Evolutionary conservation across 2,113 vertebrate species (phyloP), one percentile per base, ranked within the genome.

Genomic region (Pampusana beccarii): DNA sequence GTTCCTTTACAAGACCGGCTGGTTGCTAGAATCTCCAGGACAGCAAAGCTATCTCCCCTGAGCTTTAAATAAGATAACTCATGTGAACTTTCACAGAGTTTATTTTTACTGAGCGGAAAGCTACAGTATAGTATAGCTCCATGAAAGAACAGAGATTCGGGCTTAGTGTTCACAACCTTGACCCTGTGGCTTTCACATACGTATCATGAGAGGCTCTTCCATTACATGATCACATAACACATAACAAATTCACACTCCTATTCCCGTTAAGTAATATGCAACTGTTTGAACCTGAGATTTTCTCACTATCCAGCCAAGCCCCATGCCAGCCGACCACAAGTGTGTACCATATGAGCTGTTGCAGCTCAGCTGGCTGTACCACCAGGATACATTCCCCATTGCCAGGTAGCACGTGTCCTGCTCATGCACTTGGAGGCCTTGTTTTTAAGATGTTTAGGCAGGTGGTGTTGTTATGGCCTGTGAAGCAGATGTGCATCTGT

Each of bases 381-480:
- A 70, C 38, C 51, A 83, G 86, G 79, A 62, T 9, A n/a, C 15
- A 2, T 33, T 94, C 24, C 86, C 58, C 67, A 15, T 61, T 42
- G 72, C 77, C 10, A 23, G 62, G 46, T 71, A 96, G 67, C 42
- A 31, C 25, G 0, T 54, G 57, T 65, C 92, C 72, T 80, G 36
- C 91, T 65, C 80, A 84, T 79, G 80, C 29, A 60, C 62, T 88
- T 5, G 19, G 21, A 10, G 6, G 11, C 88, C 92, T 96, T 61
- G 75, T 17, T 24, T 88, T 71, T 92, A 88, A 93, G 95, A 80
- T 81, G 80, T 70, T 88, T 64, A 93, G 92, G 87, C 97, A 97
- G 97, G 95, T 97, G 97, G 17, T 95, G 93, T 21, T 83, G 86
- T 71, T 97, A 95, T 31, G 74, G 93, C 88, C 94, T 97, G 97